Evolutionary conservation across 1,140 invertebrate species (phyloP).

Genomic region (Telenomus remus): DNA sequence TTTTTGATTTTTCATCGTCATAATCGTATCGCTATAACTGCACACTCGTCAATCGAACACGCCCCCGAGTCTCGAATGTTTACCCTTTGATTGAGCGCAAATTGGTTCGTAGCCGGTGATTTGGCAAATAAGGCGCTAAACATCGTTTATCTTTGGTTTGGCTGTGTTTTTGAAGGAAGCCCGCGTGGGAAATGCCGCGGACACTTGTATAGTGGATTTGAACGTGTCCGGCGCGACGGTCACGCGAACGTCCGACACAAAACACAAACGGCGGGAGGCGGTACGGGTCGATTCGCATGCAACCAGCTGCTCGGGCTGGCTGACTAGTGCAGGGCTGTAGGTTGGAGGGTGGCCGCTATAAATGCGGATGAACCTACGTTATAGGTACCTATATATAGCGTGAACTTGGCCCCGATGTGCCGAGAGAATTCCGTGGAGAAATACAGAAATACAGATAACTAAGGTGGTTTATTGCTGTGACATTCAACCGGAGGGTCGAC

Average conservation of each 20-base stretch:
- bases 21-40: conserved; percentile 41
- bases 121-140: conserved; percentile 45
- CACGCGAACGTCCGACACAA: conserved; percentile 28
- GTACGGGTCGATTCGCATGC: conserved; percentile 38
- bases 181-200: conserved; percentile 42
- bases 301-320: conserved; percentile 40
- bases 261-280: conserved; percentile 12
- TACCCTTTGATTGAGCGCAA: conserved; percentile 30
- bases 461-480: conserved; percentile 72
- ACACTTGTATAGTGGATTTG: conserved; percentile 6
- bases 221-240: conserved; percentile 33
- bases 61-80: conserved; percentile 37
- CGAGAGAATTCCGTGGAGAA: conserved; percentile 67
- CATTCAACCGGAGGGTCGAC: conserved; percentile 68
- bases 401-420: conserved; percentile 62
- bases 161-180: conserved; percentile 6
- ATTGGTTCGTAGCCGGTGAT: conserved; percentile 30
- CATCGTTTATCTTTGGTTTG: conserved; percentile 27
- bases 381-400: conserved; percentile 57
- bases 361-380: conserved; percentile 53
- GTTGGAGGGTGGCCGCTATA: conserved; percentile 55
- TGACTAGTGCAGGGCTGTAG: conserved; percentile 50
- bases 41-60: conserved; percentile 18
- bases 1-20: conserved; percentile 36
- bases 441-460: conserved; percentile 74